Evolutionary conservation across 2,797 vertebrate species (phyloP), one percentile per base, ranked within the genome.

Genomic region (Sibirionetta formosa): DNA sequence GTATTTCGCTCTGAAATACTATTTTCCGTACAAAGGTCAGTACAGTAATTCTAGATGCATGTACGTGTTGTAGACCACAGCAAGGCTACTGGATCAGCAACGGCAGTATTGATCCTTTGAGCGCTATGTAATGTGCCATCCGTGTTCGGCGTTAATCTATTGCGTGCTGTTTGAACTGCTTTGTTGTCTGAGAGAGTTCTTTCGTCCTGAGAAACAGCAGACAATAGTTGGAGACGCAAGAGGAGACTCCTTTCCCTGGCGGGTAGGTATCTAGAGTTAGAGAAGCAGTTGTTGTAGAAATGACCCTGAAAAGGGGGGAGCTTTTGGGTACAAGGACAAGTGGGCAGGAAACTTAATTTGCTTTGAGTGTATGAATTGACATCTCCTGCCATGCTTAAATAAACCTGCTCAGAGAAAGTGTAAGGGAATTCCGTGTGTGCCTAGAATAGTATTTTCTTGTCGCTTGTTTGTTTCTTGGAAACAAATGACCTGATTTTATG

Each of bases 321-420:
- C 63, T 96, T 87, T 91, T 72, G 60, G 85, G 71, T 96, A 75
- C 91, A 97, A 96, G 96, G 97, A 95, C 97, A 93, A 97, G 97
- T 94, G 95, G 94, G 91, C 91, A 87, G 69, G 7, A 18, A 58
- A 89, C 93, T 97, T 97, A 94, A 96, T 97, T 97, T 95, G 77
- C 75, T 92, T 88, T 93, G 86, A 94, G 63, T 87, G n/a, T 85
- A 54, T 94, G 82, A 96, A 95, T 97, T 96, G 93, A 94, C 90
- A 95, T 97, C 94, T 93, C 96, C 90, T 89, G 80, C 93, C 77
- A 88, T 86, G 92, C 78, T 96, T 93, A 94, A 91, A 93, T 84
- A 42, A 78, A 82, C 79, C 81, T 40, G 87, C 82, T 89, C 46
- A 19, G 76, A 42, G 81, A 29, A 77, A 93, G 77, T 33, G 7